phyloP scores from a whole-genome alignment of 2,113 vertebrate genomes.

The Coracopsis vasa region DNA sequence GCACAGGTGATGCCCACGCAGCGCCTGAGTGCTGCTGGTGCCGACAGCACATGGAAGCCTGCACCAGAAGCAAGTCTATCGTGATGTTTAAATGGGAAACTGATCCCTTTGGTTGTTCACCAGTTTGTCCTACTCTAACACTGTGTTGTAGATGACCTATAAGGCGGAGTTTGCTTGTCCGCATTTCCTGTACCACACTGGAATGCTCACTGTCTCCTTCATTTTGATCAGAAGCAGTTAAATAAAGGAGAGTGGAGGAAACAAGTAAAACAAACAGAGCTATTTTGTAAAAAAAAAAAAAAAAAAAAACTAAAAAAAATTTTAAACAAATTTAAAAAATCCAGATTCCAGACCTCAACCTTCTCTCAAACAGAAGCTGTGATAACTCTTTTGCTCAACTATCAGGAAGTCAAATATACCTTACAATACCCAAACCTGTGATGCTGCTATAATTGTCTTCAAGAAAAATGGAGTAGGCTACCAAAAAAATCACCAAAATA shows the following conservation, averaged over 20 bases:
- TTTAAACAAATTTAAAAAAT: not conserved
- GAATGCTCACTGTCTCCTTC: not conserved
- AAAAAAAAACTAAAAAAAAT: too few relatives aligned
- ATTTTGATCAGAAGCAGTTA: not conserved
- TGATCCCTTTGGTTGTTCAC: not conserved
- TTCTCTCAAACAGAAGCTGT: not conserved
- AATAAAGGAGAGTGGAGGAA: not conserved
- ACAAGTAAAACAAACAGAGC: not conserved
- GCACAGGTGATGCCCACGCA: fast-evolving
- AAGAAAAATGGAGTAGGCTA: not conserved
- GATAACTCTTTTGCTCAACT: not conserved
- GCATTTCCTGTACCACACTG: not conserved
- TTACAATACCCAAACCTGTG: not conserved
- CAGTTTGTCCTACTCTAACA: not conserved
- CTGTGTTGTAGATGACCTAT: not conserved
- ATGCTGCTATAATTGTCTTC: not conserved
- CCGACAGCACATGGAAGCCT: fast-evolving
- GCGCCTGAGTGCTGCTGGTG: fast-evolving
- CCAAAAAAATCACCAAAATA: not conserved
- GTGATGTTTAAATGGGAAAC: not conserved
- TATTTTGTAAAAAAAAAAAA: not conserved
- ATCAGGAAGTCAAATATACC: not conserved
- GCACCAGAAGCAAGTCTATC: fast-evolving
- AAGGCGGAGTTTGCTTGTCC: not conserved
- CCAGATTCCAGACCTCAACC: not conserved